Percentiles rank a stretch among this genome's conserved stretches.
These are phyloP conservation scores for Noctua janthe DNA, from an alignment of 2,888 invertebrate genomes.

Conservation along the genomic window DNA sequence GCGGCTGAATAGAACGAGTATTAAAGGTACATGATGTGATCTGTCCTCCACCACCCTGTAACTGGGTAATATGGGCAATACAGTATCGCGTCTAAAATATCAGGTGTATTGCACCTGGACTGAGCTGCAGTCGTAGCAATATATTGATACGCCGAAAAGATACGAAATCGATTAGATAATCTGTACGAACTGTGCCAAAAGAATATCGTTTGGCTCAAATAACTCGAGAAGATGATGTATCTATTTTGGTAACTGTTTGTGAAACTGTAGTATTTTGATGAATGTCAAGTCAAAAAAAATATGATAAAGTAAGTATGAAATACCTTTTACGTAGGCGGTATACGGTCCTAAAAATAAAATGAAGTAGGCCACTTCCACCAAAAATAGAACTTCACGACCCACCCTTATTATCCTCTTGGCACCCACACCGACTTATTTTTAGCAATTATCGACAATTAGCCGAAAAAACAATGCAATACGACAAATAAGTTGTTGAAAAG, in stretches of 20 bases:
- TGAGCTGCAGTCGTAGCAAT: not conserved
- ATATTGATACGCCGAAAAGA: not conserved
- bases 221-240: not conserved
- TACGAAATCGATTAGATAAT: not conserved
- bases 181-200: slow-evolving; percentile 10
- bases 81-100: not conserved
- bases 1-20: not conserved
- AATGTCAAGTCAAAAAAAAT: not conserved
- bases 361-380: not conserved
- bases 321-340: not conserved
- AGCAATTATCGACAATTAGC: slow-evolving; percentile 60
- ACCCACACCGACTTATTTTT: slow-evolving; percentile 45
- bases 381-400: slow-evolving; percentile 37
- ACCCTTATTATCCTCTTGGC: slow-evolving; percentile 34
- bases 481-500: slow-evolving; percentile 73
- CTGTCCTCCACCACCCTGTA: not conserved
- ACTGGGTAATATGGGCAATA: not conserved
- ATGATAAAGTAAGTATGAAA: not conserved
- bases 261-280: not conserved
- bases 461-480: slow-evolving; percentile 56
- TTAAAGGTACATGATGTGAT: not conserved
- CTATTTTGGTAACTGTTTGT: slow-evolving; percentile 4
- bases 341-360: slow-evolving; percentile 14
- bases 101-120: not conserved
- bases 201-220: not conserved